Evolutionary conservation across 2,888 invertebrate species (phyloP).

Genomic region (Harpagoxenus sublaevis): DNA sequence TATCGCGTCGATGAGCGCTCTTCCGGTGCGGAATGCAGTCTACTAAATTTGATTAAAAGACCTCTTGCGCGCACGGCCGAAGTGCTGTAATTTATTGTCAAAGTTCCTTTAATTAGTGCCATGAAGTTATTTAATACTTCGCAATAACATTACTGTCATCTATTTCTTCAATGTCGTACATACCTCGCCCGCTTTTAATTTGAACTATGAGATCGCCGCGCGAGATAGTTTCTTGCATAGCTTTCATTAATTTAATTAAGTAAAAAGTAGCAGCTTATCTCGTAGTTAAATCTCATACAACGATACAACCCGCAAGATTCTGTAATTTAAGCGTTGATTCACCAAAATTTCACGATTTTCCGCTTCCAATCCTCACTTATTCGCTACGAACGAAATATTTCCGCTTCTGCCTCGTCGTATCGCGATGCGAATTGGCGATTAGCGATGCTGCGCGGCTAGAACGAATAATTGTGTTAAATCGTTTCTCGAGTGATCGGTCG

Average conservation of each 20-base stretch:
- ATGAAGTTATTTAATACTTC: conserved; percentile 52
- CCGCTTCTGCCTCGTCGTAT: neutral
- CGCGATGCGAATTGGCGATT: neutral
- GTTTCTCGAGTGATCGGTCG: conserved; percentile 43
- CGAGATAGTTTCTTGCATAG: neutral
- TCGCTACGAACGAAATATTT: neutral
- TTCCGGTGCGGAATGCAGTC: conserved; percentile 51
- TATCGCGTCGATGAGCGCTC: conserved; percentile 34
- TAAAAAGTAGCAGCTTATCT: neutral
- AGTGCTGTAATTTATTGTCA: conserved; percentile 48
- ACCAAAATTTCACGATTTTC: neutral
- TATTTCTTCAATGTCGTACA: neutral
- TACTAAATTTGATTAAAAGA: conserved; percentile 59
- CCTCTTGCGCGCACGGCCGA: conserved; percentile 21
- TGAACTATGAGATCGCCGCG: neutral
- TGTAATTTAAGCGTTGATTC: neutral
- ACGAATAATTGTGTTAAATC: conserved; percentile 42
- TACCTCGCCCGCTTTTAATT: neutral
- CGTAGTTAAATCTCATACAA: neutral
- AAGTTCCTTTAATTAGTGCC: conserved; percentile 56
- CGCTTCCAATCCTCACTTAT: neutral
- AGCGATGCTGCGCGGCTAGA: neutral
- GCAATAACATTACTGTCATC: conserved; percentile 26
- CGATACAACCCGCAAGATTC: neutral
- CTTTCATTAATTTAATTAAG: neutral